Conservation (phyloP, 2,113 vertebrate species). For the Pomatostomus ruficeps region DNA sequence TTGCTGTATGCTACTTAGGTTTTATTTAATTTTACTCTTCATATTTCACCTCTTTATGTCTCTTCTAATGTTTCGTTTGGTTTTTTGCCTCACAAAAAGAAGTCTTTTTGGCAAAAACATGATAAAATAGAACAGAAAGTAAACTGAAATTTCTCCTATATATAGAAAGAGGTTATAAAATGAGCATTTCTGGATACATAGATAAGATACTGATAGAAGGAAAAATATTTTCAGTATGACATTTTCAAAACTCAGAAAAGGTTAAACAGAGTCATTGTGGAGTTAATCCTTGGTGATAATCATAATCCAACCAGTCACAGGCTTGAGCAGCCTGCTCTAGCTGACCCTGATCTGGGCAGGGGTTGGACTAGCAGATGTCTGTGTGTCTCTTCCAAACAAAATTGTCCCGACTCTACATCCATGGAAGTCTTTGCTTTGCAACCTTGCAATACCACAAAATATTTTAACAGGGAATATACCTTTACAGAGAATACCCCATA, state of each 20-base stretch:
- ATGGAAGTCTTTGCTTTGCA: not conserved
- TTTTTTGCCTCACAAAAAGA: not conserved
- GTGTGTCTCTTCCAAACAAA: not conserved
- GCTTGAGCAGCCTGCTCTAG: not conserved
- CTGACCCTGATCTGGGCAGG: not conserved
- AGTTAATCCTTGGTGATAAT: not conserved
- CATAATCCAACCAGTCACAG: not conserved
- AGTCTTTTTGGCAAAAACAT: not conserved
- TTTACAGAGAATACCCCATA: not conserved
- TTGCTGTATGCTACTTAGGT: not conserved
- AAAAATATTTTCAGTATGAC: not conserved
- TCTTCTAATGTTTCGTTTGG: not conserved
- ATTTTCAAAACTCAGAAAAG: not conserved
- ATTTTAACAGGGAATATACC: accelerated
- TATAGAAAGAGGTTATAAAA: not conserved
- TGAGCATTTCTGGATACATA: not conserved
- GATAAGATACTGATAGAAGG: not conserved
- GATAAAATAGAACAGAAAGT: not conserved
- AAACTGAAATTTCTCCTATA: not conserved
- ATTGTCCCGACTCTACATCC: not conserved
- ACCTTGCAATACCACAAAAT: not conserved
- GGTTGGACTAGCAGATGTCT: not conserved
- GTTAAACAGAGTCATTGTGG: accelerated
- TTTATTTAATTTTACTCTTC: not conserved
- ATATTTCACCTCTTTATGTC: not conserved